Base-by-base conservation (phyloP, 2,888 invertebrate genomes). In the Apeira syringaria region DNA sequence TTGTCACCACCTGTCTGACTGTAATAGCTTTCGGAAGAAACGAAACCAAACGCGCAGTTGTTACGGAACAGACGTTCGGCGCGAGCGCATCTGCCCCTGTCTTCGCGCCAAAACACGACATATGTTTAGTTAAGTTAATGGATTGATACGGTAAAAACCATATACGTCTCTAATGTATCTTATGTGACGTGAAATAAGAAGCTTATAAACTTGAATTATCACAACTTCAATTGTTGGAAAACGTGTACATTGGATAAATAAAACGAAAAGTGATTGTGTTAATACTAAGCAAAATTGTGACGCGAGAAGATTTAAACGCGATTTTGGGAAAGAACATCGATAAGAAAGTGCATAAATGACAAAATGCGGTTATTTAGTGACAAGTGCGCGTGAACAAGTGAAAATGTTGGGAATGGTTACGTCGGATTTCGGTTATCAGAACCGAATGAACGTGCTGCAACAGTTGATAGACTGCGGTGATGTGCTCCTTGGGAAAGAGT, bases 21-120 rank as follows among this genome's bases (percentile, higher is more conserved):
- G 76, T 84, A 84, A 85, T 82, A 74, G 80, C 74, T 82, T 74
- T 82, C 80, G 86, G 86, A 87, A 87, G 84, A 47, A 36, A 80
- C 79, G 84, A 47, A 36, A 80, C 79, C 74, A 63, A 51, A 60
- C 64, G 39, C 53, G 65, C 74, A 53, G 56, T 56, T 53, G 42
- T 39, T 68, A 71, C 60, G 68, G 65, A 72, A 68, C 63, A 66
- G 61, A 67, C 65, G 64, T 44, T 54, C 74, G 72, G 65, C 79
- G 80, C 75, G 53, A 45, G 71, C 82, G 80, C 87, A 87, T 87
- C 87, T 87, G 88, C 70, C 73, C 48, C 34, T 48, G 50, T 53
- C 43, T 83, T 78, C 77, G 76, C 84, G 85, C 85, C 83, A 79
- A 80, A 77, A 70, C 54, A 48, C 35, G 50, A 50, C 69, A 70